These are phyloP conservation scores for Neoitamus cyanurus DNA, from an alignment of 2,888 invertebrate genomes.

Conservation along the genomic window DNA sequence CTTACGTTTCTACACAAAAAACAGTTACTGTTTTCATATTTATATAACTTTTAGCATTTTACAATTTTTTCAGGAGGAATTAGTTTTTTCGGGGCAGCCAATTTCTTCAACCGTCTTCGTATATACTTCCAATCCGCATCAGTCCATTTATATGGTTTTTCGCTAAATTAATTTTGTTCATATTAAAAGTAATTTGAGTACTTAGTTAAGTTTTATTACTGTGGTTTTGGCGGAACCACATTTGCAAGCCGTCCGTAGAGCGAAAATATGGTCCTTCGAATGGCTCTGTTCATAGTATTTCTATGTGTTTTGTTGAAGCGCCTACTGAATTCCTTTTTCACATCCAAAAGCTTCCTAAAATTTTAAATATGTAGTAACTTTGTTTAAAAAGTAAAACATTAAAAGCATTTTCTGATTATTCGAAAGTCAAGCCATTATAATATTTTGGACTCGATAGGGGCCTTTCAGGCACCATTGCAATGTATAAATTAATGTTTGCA, in stretches of 20 bases:
- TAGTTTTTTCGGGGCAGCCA: conserved; percentile 55
- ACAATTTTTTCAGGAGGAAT: conserved; percentile 3
- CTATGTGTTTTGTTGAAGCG: background rate
- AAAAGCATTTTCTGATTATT: background rate
- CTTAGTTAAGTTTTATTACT: conserved; percentile 28
- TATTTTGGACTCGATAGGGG: too few species aligned
- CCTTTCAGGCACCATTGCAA: too few species aligned
- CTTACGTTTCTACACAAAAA: background rate
- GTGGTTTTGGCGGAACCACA: conserved; percentile 31
- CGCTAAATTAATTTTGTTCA: background rate
- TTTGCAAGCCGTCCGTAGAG: conserved; percentile 52
- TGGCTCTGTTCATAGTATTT: conserved; percentile 18
- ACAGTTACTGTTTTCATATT: background rate
- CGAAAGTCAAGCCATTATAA: too few species aligned
- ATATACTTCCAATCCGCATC: conserved; percentile 52
- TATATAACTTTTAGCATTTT: background rate
- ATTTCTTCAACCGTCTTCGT: conserved; percentile 50
- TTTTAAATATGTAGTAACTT: background rate
- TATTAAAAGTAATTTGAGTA: background rate
- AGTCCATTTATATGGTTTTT: conserved; percentile 41
- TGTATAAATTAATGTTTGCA: too few species aligned
- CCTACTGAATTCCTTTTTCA: background rate
- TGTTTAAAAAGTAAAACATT: background rate
- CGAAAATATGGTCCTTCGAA: conserved; percentile 47
- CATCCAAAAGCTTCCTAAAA: conserved; percentile 42